Conservation (phyloP, 2,888 invertebrate species). For the Drosophila melanosoma region DNA sequence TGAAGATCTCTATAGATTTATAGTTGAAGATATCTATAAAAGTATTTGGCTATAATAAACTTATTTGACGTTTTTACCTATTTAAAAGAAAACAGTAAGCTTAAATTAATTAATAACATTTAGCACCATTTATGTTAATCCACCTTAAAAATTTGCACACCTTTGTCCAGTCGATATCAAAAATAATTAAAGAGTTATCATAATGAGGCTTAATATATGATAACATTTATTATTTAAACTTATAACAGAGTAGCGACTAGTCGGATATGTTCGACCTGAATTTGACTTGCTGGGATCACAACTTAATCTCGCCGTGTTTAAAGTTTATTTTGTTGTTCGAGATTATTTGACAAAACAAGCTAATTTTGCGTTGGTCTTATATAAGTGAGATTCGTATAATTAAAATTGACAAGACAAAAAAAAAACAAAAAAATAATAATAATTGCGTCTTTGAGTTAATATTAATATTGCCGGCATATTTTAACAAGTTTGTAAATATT, state of each 20-base stretch:
- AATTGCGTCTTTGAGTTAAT: neutral
- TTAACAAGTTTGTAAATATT: neutral
- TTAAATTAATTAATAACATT: neutral
- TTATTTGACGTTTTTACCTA: too few relatives aligned
- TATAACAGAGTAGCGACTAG: neutral
- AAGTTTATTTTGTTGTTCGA: neutral
- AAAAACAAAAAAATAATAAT: accelerated
- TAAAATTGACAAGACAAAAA: neutral
- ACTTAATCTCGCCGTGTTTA: neutral
- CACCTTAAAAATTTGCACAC: neutral
- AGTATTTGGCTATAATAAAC: too few relatives aligned
- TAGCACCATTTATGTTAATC: neutral
- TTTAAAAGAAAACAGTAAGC: neutral
- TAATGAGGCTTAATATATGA: neutral
- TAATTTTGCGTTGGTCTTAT: neutral
- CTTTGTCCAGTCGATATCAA: neutral
- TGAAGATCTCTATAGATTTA: too few relatives aligned
- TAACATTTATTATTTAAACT: neutral
- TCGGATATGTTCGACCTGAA: neutral
- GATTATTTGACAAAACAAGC: neutral
- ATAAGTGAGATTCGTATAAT: neutral
- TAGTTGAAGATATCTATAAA: too few relatives aligned
- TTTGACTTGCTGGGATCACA: neutral
- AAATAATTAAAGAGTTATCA: neutral
- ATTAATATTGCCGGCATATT: neutral